phyloP scores from a whole-genome alignment of 23 tunicate species.

The Styela clava region DNA sequence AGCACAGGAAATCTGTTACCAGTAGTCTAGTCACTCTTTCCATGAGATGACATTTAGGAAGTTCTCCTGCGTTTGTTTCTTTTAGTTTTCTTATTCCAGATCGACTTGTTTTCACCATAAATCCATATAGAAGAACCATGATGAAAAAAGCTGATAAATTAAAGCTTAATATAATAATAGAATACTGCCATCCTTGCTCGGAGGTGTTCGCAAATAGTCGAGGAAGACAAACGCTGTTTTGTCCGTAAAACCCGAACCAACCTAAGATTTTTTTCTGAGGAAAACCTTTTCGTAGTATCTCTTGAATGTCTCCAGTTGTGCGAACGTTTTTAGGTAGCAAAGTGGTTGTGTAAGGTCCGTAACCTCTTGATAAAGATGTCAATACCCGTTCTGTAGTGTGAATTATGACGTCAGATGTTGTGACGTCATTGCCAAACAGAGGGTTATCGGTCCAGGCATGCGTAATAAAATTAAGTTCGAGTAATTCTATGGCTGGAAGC shows the following conservation, averaged over 20 bases:
- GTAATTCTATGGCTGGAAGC: constrained; percentile 28
- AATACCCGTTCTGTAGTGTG: not conserved
- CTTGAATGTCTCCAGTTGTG: not conserved
- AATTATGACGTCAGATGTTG: not conserved
- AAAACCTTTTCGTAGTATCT: not conserved
- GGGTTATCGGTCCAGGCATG: constrained; percentile 24
- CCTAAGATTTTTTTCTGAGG: constrained; percentile 2
- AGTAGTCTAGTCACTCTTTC: constrained; percentile 48
- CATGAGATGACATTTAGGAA: constrained; percentile 47
- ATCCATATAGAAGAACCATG: constrained; percentile 46
- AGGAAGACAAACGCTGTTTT: constrained; percentile 66
- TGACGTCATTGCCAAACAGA: constrained; percentile 15
- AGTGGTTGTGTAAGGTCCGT: not conserved
- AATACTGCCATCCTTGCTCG: constrained; percentile 47
- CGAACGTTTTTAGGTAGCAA: not conserved
- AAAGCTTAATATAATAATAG: constrained; percentile 24
- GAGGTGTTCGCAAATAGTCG: constrained; percentile 24
- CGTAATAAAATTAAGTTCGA: constrained; percentile 18
- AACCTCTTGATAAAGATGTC: not conserved
- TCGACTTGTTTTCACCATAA: constrained; percentile 22
- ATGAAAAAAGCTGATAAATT: constrained; percentile 40
- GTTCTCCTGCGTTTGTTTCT: constrained; percentile 3
- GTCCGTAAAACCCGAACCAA: constrained; percentile 45
- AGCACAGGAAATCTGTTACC: constrained; percentile 68
- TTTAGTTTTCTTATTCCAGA: constrained; percentile 4